Evolutionary conservation across 2,113 vertebrate species (phyloP), one percentile per base, ranked within the genome.

Genomic region (Amblyopsis rosae): DNA sequence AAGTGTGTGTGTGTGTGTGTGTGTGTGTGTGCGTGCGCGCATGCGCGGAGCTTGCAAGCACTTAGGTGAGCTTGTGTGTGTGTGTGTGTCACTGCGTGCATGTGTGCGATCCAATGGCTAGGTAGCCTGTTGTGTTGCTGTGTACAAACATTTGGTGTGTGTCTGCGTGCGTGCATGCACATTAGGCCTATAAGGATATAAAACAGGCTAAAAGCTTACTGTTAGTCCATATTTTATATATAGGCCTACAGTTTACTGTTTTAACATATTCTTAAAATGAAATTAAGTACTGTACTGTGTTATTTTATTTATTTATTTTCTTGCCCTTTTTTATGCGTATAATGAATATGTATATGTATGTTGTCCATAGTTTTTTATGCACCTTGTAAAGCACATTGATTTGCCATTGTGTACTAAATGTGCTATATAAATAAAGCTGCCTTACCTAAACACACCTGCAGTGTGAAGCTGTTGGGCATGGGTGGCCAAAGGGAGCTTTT

Each of bases 391-490:
- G 26, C 26, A 26, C 26, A 26, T 26, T 26, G 26, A 26, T 3
- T 26, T 26, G 26, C 26, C 26, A 26, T 26, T 3, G 26, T 26
- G 26, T 26, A 26, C 26, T 26, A 26, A 26, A 26, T 26, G 26
- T 26, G 1, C 26, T 26, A 26, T 26, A 26, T 26, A 26, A 33
- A 41, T 51, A 32, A 59, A 57, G 26, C 26, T 26, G 26, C 26
- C 26, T 26, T 26, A 26, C 26, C 26, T 26, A 26, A 26, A 3
- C 68, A 67, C 12, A 63, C 15, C 71, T 59, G 3, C 32, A 64
- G 70, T 60, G 67, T 70, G 53, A 76, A 72, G 75, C 66, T 66
- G 45, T 54, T 78, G 50, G 48, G 55, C 51, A 57, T 76, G 75
- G 5, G 73, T 67, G 77, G 73, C 75, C 70, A 72, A 65, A 79